Conservation (phyloP, 2,888 invertebrate genomes). For the Therioaphis trifolii region DNA sequence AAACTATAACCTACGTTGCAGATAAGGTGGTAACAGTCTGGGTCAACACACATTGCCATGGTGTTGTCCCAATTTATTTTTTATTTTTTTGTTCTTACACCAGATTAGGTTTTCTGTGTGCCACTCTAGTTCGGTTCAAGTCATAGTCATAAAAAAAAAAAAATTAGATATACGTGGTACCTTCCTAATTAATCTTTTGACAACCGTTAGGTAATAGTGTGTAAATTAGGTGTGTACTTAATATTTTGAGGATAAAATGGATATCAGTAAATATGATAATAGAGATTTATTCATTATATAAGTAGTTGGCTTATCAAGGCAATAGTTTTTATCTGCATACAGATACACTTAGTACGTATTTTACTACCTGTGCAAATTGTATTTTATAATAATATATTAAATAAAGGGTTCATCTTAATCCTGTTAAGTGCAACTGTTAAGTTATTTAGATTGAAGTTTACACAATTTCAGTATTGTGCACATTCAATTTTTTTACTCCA, state of each 20-base stretch:
- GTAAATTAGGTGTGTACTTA: slow-evolving; percentile 33
- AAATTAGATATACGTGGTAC: too few species aligned
- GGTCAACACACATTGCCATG: slow-evolving; percentile 1
- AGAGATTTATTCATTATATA: slow-evolving; percentile 42
- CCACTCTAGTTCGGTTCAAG: neutral
- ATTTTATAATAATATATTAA: slow-evolving; percentile 7
- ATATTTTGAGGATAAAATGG: slow-evolving; percentile 24
- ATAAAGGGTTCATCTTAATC: slow-evolving; percentile 12
- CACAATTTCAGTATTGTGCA: neutral
- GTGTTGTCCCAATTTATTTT: neutral
- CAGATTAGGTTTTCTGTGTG: neutral
- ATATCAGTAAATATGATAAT: slow-evolving; percentile 56
- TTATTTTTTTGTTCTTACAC: neutral
- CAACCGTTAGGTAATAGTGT: slow-evolving; percentile 38
- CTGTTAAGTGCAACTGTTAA: neutral
- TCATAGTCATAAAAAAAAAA: neutral
- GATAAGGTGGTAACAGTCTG: neutral
- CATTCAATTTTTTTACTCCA: neutral
- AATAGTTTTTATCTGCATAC: slow-evolving; percentile 40
- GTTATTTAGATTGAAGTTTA: neutral
- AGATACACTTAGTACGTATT: neutral
- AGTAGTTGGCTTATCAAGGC: slow-evolving; percentile 50
- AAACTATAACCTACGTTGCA: neutral
- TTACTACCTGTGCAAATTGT: slow-evolving; percentile 37
- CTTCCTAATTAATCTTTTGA: neutral